Percentiles rank a stretch among this genome's conserved stretches.
These are phyloP conservation scores for Zoroaster sp. DNA, from an alignment of 53 echinoderm and acorn worm species.

Conservation along the genomic window DNA sequence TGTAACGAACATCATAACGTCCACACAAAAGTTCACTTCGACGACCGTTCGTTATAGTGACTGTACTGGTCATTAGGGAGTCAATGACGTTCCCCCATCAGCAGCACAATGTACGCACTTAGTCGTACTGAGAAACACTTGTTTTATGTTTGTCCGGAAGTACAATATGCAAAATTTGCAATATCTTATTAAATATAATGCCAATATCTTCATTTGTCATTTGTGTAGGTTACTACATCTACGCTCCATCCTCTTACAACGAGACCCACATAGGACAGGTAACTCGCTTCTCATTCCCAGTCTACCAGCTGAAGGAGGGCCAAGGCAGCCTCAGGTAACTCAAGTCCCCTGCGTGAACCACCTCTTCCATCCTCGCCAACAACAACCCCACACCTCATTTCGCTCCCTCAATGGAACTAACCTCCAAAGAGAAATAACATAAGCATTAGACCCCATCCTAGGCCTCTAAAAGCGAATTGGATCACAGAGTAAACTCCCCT, in stretches of 20 bases:
- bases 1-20: too few species aligned
- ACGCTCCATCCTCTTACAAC: slow-evolving; percentile 41
- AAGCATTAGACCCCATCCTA: neutral
- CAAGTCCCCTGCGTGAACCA: neutral
- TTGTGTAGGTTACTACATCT: slow-evolving; percentile 37
- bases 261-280: slow-evolving; percentile 19
- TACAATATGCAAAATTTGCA: too few species aligned
- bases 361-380: neutral
- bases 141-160: too few species aligned
- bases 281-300: slow-evolving; percentile 35
- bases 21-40: too few species aligned
- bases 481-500: neutral
- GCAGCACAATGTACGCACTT: too few species aligned
- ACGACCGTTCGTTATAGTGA: too few species aligned
- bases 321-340: slow-evolving; percentile 33
- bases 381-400: neutral
- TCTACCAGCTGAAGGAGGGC: slow-evolving; percentile 26
- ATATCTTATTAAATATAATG: too few species aligned
- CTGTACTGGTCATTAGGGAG: too few species aligned
- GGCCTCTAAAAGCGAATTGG: neutral
- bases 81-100: too few species aligned
- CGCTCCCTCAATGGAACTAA: neutral
- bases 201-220: neutral
- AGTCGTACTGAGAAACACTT: too few species aligned
- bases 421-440: neutral